Evolutionary conservation across 2,888 invertebrate species (phyloP).

Genomic region (Cheilosia grossa): DNA sequence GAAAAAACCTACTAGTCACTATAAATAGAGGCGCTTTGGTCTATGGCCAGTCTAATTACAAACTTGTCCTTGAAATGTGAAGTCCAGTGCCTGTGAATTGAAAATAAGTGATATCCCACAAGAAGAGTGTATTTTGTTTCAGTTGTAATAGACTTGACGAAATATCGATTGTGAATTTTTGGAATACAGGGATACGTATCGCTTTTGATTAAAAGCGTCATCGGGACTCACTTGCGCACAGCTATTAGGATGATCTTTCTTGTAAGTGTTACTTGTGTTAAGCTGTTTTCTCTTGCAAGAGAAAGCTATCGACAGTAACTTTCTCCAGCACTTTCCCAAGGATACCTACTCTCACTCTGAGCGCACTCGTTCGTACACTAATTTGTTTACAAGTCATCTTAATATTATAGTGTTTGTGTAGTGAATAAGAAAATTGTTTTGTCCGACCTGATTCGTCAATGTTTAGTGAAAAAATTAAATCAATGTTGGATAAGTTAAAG

Average conservation of each 20-base stretch:
- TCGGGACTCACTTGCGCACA: conserved; percentile 13
- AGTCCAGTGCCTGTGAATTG: conserved; percentile 47
- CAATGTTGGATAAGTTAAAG: no score
- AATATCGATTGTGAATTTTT: background rate
- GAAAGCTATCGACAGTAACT: conserved; percentile 39
- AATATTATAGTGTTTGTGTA: no score
- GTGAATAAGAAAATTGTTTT: background rate
- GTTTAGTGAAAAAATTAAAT: no score
- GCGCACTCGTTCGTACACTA: no score
- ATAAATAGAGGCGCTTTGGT: conserved; percentile 77
- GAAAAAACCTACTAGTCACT: conserved; percentile 51
- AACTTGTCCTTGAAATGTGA: conserved; percentile 82
- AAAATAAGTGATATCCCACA: conserved; percentile 10
- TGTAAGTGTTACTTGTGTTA: conserved; percentile 41
- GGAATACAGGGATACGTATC: background rate
- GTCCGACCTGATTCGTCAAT: no score
- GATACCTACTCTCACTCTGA: conserved; percentile 37
- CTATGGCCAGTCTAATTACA: conserved; percentile 80
- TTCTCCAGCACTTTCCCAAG: conserved; percentile 55
- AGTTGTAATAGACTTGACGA: background rate
- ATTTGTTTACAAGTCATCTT: background rate
- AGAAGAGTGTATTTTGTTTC: background rate
- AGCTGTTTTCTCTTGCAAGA: conserved; percentile 11
- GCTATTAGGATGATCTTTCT: conserved; percentile 53
- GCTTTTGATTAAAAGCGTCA: background rate